Evolutionary conservation across 2,888 invertebrate species (phyloP).

Genomic region (Dryomyza anilis): DNA sequence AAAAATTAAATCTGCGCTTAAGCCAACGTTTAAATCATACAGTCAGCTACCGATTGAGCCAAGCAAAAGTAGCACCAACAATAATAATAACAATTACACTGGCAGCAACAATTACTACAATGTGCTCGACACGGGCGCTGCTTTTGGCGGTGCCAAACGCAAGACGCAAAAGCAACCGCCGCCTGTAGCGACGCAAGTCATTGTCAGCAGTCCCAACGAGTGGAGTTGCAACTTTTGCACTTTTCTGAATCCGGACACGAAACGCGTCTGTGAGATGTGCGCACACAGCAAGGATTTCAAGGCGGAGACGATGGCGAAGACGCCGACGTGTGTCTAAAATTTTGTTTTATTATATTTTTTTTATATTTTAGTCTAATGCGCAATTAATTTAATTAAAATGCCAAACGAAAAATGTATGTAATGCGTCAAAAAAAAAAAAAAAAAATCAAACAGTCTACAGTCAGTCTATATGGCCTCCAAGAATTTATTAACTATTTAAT

Average conservation of each 20-base stretch:
- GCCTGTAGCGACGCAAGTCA: slow-evolving; percentile 47
- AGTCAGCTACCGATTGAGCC: neutral
- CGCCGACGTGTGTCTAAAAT: slow-evolving; percentile 58
- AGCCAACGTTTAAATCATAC: slow-evolving; percentile 15
- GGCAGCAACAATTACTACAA: slow-evolving; percentile 28
- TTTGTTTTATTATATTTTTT: too few species aligned
- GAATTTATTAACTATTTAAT: too few species aligned
- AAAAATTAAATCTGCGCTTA: slow-evolving; percentile 30
- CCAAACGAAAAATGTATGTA: neutral
- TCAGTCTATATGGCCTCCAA: too few species aligned
- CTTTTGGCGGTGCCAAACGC: slow-evolving; percentile 7
- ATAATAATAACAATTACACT: slow-evolving; percentile 28
- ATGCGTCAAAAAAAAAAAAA: too few species aligned
- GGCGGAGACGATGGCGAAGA: slow-evolving; percentile 52
- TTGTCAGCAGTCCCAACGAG: slow-evolving; percentile 51
- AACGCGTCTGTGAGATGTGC: slow-evolving; percentile 74
- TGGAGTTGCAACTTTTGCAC: slow-evolving; percentile 76
- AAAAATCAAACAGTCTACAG: too few species aligned
- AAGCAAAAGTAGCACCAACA: slow-evolving; percentile 1
- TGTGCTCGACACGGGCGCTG: too few species aligned
- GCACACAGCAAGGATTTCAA: slow-evolving; percentile 63
- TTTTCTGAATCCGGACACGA: slow-evolving; percentile 65
- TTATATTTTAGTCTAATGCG: too few species aligned
- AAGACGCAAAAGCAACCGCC: slow-evolving; percentile 42
- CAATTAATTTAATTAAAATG: too few species aligned